Conservation (phyloP, 1,140 invertebrate genomes). For the Littorina saxatilis region DNA sequence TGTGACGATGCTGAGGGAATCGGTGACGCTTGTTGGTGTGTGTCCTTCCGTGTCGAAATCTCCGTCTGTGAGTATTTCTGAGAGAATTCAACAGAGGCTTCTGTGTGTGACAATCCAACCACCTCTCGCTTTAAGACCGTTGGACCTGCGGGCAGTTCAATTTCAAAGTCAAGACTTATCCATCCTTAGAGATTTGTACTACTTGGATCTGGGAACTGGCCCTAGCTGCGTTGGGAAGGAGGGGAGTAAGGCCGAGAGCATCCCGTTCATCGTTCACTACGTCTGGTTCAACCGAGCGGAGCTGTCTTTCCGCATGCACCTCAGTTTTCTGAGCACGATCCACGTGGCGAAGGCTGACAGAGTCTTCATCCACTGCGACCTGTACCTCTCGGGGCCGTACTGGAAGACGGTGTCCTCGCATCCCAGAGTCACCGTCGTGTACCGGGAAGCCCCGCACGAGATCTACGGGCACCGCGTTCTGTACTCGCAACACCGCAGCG, state of each 20-base stretch:
- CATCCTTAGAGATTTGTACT: background rate
- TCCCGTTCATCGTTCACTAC: constrained; percentile 67
- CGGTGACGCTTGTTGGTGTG: background rate
- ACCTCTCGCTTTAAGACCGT: background rate
- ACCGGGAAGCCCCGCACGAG: constrained; percentile 52
- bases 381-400: constrained; percentile 53
- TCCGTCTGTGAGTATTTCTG: background rate
- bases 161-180: background rate
- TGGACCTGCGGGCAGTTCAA: background rate
- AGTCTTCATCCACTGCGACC: constrained; percentile 64
- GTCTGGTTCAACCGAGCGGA: constrained; percentile 58
- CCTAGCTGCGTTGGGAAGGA: background rate
- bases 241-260: background rate
- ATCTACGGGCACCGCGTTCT: constrained; percentile 60
- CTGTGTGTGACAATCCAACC: background rate
- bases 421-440: constrained; percentile 53
- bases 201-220: background rate
- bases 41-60: background rate
- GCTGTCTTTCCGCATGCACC: constrained; percentile 64
- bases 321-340: constrained; percentile 64
- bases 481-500: constrained; percentile 64
- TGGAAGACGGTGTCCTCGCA: constrained; percentile 54
- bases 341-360: constrained; percentile 60
- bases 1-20: background rate
- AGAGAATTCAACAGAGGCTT: background rate